Evolutionary conservation across 2,113 vertebrate species (phyloP), one percentile per base, ranked within the genome.

Genomic region (Amphiprion percula): DNA sequence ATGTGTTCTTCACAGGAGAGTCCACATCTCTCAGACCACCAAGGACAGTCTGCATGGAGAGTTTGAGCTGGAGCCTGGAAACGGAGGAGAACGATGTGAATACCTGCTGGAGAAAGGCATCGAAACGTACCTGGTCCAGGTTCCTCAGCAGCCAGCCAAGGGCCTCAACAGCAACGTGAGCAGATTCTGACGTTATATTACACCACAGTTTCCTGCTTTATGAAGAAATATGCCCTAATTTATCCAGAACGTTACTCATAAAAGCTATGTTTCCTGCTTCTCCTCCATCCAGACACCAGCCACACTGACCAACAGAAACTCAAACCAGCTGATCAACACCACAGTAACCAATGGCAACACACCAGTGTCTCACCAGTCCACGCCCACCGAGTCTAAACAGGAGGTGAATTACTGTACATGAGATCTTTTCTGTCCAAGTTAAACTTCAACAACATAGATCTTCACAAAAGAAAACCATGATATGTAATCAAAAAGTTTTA

Each of bases 71-170:
- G 98, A 99, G 79, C 93, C 94, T 0, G 98, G 98, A 0, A 93
- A 96, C 0, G 97, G 97, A 0, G 94, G 96, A 46, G 95, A 97
- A 0, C 94, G 97, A 61, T 98, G 96, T 0, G 97, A 99, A 10
- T 99, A 99, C 93, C 94, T 99, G 59, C 92, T 96, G 69, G 97
- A 99, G 93, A 99, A 97, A 90, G 97, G 96, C 90, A 97, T 99
- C 0, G 90, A 96, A 3, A 99, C 98, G 8, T 98, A 97, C 87
- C 94, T 99, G 58, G 91, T 99, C 12, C 58, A 95, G 0, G 93
- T 96, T 12, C 90, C 96, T 5, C 94, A 94, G 84, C 90, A 93
- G 28, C 90, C 61, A 64, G 90, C 82, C 12, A 94, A 93, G 0
- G 94, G 94, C 44, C 93, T 96, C 77, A 94, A 92, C 0, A 93